phyloP scores from a whole-genome alignment of 2,113 vertebrate species.

The Phoxinus phoxinus region DNA sequence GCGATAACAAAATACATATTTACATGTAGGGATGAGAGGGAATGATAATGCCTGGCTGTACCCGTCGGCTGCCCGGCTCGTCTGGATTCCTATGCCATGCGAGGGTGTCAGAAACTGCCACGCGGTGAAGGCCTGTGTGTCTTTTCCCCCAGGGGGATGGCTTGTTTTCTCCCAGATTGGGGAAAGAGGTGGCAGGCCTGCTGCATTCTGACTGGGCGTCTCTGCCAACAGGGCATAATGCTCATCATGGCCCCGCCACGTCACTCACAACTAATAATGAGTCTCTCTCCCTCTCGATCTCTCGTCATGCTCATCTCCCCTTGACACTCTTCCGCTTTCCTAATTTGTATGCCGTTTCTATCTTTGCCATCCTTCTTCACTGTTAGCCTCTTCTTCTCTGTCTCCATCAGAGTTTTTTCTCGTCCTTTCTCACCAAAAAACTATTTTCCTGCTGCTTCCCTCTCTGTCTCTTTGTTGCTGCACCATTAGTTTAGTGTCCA shows the following conservation, averaged over 20 bases:
- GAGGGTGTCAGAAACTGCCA: slow-evolving; percentile 62
- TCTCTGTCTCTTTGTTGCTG: slow-evolving; percentile 71
- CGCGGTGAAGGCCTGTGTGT: slow-evolving; percentile 46
- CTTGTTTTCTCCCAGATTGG: slow-evolving; percentile 60
- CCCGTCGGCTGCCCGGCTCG: slow-evolving; percentile 37
- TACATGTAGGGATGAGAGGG: slow-evolving; percentile 58
- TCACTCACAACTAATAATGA: slow-evolving; percentile 65
- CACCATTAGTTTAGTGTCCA: slow-evolving; percentile 98
- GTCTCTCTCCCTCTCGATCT: slow-evolving; percentile 34
- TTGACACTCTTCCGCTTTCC: slow-evolving; percentile 50
- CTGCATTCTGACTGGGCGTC: slow-evolving; percentile 52
- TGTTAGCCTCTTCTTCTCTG: slow-evolving; percentile 52
- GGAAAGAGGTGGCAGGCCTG: slow-evolving; percentile 59
- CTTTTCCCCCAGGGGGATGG: slow-evolving; percentile 63
- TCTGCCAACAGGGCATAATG: slow-evolving; percentile 58
- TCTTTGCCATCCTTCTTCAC: slow-evolving; percentile 73
- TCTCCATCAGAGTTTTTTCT: slow-evolving; percentile 53
- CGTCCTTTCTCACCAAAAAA: slow-evolving; percentile 55
- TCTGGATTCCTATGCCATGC: slow-evolving; percentile 50
- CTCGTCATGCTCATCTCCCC: slow-evolving; percentile 44
- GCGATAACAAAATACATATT: slow-evolving; percentile 60
- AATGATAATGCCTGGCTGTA: slow-evolving; percentile 56
- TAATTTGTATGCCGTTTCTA: slow-evolving; percentile 65
- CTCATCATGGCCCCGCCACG: slow-evolving; percentile 57
- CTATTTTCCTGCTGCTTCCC: slow-evolving; percentile 67